A percentile compares a stretch with the other conserved stretches of the same genome.
Conservation (phyloP, 2,888 invertebrate species). For the Cheilosia impressa region DNA sequence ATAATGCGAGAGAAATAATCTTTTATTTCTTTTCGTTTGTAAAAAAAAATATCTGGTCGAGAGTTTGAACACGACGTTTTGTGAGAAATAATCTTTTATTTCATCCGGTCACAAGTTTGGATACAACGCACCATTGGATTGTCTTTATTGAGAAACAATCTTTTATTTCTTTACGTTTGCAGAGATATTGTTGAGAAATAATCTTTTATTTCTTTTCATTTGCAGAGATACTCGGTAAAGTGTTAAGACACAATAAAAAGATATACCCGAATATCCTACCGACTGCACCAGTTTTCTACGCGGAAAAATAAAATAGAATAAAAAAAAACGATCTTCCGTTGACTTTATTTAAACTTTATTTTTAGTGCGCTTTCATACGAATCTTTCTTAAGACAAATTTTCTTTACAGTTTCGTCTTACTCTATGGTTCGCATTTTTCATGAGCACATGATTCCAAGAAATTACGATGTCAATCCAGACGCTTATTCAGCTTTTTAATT, state of each 20-base stretch:
- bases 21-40: too few relatives aligned
- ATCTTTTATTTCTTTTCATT: background rate
- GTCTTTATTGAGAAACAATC: background rate
- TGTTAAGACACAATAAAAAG: background rate
- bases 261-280: constrained; percentile 7
- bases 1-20: too few relatives aligned
- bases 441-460: too few relatives aligned
- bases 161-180: background rate
- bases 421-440: too few relatives aligned
- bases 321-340: background rate
- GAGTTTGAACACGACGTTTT: background rate
- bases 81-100: background rate
- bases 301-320: background rate
- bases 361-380: too few relatives aligned
- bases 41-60: too few relatives aligned
- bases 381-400: too few relatives aligned
- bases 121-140: background rate
- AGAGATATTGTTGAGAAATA: background rate
- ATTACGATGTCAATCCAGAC: too few relatives aligned
- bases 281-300: constrained; percentile 14
- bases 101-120: background rate
- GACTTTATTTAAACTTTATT: background rate
- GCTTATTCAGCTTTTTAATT: too few relatives aligned
- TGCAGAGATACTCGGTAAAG: background rate
- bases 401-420: too few relatives aligned